Conservation (phyloP, 2,888 invertebrate genomes). For the Megamerina dolium region DNA sequence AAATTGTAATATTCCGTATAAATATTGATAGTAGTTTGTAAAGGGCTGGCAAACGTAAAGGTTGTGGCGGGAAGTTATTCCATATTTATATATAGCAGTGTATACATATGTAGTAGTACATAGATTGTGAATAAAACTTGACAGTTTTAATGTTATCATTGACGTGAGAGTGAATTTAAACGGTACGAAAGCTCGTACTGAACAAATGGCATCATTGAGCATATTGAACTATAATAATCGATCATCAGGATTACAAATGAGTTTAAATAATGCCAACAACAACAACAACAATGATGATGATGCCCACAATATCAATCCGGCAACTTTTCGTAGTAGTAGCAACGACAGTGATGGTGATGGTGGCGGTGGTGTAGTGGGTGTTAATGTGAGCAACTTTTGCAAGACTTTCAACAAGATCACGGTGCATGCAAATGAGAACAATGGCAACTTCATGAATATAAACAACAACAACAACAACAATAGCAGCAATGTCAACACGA, state of each 20-base stretch:
- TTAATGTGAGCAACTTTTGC: constrained; percentile 16
- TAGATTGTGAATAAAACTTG: constrained; percentile 9
- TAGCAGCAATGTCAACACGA: constrained; percentile 40
- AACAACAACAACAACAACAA: too few species aligned
- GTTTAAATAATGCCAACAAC: constrained; percentile 18
- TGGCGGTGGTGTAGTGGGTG: too few species aligned
- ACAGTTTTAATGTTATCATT: neutral
- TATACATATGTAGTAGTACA: too few species aligned
- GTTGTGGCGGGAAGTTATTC: constrained; percentile 13
- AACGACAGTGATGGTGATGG: constrained; percentile 8
- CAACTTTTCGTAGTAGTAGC: neutral
- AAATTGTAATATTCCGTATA: constrained; percentile 1
- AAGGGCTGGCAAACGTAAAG: constrained; percentile 12
- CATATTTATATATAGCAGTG: too few species aligned
- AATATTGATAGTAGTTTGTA: constrained; percentile 11
- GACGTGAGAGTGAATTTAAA: neutral
- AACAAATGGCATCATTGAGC: constrained; percentile 42
- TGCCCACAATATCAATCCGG: constrained; percentile 1
- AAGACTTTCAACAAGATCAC: constrained; percentile 44
- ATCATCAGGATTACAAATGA: constrained; percentile 29
- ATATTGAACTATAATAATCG: constrained; percentile 40
- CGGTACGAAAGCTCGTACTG: constrained; percentile 11
- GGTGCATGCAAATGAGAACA: constrained; percentile 41
- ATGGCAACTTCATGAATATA: constrained; percentile 31
- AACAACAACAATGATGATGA: constrained; percentile 3